Conservation (phyloP, 2,797 vertebrate species). For the Macropus fuliginosus region DNA sequence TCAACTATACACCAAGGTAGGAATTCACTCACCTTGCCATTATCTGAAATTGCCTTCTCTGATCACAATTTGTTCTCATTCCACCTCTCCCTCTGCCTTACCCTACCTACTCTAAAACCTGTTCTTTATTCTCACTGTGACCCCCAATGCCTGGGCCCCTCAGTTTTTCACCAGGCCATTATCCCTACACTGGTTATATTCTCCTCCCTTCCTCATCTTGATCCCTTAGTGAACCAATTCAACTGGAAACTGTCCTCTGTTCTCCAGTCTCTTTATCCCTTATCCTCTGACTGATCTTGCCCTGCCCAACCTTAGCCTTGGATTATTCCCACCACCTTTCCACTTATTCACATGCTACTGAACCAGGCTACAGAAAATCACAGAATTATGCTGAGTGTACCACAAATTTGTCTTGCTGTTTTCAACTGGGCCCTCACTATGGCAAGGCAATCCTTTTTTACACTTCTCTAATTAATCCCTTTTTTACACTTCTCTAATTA, state of each 20-base stretch:
- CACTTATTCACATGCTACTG: not conserved
- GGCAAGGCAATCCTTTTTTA: not conserved
- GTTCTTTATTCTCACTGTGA: not conserved
- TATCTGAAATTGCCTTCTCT: too few relatives aligned
- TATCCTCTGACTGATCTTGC: not conserved
- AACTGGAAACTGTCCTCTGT: not conserved
- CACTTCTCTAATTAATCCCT: not conserved
- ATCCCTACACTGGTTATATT: not conserved
- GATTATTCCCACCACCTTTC: not conserved
- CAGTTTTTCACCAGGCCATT: not conserved
- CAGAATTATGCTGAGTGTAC: not conserved
- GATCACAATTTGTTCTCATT: not conserved
- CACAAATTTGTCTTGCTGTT: not conserved
- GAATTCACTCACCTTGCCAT: not conserved
- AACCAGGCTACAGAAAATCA: not conserved
- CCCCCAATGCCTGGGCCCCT: not conserved
- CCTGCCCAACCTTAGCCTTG: not conserved
- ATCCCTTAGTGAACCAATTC: not conserved
- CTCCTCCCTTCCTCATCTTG: not conserved
- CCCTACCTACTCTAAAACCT: not conserved
- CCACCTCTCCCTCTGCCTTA: not conserved
- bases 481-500: not conserved
- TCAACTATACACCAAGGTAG: not conserved
- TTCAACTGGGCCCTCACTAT: not conserved
- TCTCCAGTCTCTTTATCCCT: not conserved